These are phyloP conservation scores for Cossypha heuglini DNA, from an alignment of 2,797 vertebrate species.

Conservation along the genomic window DNA sequence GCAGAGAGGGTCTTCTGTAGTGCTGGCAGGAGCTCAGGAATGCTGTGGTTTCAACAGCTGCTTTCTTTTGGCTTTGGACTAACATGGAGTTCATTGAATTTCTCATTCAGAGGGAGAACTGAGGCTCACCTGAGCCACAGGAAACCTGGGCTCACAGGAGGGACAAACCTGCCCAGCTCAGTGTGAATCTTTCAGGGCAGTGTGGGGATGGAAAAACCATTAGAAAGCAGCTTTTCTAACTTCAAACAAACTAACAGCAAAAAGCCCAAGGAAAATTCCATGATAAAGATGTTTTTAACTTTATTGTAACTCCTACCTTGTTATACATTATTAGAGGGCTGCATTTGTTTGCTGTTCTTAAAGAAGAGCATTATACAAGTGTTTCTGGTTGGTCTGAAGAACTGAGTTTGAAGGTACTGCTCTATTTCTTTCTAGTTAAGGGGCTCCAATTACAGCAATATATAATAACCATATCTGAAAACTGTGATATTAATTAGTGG, in stretches of 20 bases:
- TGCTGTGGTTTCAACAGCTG: conserved; percentile 53
- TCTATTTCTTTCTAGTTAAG: neutral
- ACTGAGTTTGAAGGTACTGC: neutral
- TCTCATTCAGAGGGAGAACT: neutral
- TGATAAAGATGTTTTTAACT: neutral
- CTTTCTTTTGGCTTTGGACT: conserved; percentile 28
- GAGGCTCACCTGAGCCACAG: neutral
- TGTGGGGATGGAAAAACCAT: neutral
- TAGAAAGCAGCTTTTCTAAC: neutral
- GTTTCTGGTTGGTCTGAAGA: neutral
- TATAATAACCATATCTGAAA: neutral
- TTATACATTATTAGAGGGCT: neutral
- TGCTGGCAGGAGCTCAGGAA: conserved; percentile 16
- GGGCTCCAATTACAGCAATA: neutral
- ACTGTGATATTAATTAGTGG: neutral
- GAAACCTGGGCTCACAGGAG: neutral
- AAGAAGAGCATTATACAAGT: neutral
- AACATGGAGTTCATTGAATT: neutral
- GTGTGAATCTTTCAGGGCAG: neutral
- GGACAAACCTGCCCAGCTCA: rapidly evolving
- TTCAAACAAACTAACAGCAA: neutral
- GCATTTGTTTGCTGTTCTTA: neutral
- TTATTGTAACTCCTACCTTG: neutral
- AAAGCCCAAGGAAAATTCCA: neutral
- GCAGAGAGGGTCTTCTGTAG: conserved; percentile 33